A percentile compares a stretch with the other conserved stretches of the same genome.
Evolutionary conservation across 2,888 invertebrate genomes (phyloP).

Genomic region (Protula sp.): DNA sequence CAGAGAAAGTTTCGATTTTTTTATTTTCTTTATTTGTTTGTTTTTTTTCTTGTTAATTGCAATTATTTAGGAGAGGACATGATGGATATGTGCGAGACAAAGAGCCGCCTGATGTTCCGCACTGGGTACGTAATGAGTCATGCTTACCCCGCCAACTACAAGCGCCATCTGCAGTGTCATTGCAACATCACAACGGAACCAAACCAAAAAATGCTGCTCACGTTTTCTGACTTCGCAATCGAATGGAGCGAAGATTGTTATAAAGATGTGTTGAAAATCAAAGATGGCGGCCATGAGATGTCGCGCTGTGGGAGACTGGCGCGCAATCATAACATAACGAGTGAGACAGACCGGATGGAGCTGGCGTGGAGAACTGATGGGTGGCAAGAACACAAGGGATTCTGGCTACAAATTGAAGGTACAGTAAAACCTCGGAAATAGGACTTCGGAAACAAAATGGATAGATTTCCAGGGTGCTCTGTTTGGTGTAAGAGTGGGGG

Average conservation of each 20-base stretch:
- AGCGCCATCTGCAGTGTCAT: constrained; percentile 3
- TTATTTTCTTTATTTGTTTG: too few relatives aligned
- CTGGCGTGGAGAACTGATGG: constrained; percentile 10
- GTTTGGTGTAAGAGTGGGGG: too few relatives aligned
- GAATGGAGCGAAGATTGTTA: constrained; percentile 17
- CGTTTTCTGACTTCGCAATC: constrained; percentile 1
- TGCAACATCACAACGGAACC: constrained; percentile 13
- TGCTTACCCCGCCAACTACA: constrained; percentile 9
- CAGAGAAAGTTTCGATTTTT: too few relatives aligned
- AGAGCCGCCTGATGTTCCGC: not conserved
- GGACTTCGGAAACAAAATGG: too few relatives aligned
- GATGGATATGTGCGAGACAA: constrained; percentile 9
- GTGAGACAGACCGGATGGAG: constrained; percentile 3
- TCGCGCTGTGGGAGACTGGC: constrained; percentile 11
- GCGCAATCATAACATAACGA: constrained; percentile 12
- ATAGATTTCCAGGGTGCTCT: too few relatives aligned
- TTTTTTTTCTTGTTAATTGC: too few relatives aligned
- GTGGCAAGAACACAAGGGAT: constrained; percentile 10
- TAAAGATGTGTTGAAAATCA: constrained; percentile 7
- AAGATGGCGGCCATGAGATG: constrained; percentile 2
- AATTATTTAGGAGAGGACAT: constrained; percentile 11
- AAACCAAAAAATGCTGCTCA: constrained; percentile 11
- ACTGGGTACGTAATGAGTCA: constrained; percentile 9
- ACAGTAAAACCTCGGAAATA: too few relatives aligned
- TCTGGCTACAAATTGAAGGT: constrained; percentile 15